Evolutionary conservation across 2,797 vertebrate genomes (phyloP).

Genomic region (Diplodus puntazzo): DNA sequence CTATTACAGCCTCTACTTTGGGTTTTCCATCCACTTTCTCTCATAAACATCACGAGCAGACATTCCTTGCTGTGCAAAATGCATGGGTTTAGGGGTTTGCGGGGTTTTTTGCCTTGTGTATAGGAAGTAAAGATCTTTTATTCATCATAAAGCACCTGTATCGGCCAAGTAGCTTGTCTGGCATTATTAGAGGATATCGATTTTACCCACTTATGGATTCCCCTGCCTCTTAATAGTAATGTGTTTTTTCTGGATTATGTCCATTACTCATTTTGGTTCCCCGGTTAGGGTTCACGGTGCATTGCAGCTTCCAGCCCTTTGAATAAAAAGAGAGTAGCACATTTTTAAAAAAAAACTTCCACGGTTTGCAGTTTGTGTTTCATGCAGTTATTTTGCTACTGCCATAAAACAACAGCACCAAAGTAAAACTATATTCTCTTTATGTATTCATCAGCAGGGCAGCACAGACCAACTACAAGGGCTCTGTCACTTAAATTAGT

Average conservation of each 20-base stretch:
- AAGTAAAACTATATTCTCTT: no score
- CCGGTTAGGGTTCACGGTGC: background rate
- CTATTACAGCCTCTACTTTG: conserved; percentile 51
- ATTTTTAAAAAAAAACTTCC: background rate
- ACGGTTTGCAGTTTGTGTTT: background rate
- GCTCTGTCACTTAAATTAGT: no score
- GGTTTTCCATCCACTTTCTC: conserved; percentile 37
- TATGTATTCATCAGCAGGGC: no score
- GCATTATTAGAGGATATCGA: conserved; percentile 22
- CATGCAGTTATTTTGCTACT: no score
- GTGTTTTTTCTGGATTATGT: conserved; percentile 4
- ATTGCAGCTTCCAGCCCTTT: background rate
- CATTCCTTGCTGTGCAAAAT: conserved; percentile 7
- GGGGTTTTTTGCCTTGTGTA: conserved; percentile 12
- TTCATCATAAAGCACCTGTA: conserved; percentile 10
- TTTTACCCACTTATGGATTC: conserved; percentile 12
- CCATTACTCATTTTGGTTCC: conserved; percentile 1
- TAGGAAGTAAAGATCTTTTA: background rate
- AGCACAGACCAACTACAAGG: no score
- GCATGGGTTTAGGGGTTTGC: background rate
- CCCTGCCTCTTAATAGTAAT: background rate
- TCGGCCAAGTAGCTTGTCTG: background rate
- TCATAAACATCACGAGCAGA: conserved; percentile 28
- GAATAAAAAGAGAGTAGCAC: background rate
- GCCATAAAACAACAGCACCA: no score